A percentile compares a stretch with the other conserved stretches of the same genome.
Evolutionary conservation across 2,113 vertebrate species (phyloP).

Genomic region (Channa maculata): DNA sequence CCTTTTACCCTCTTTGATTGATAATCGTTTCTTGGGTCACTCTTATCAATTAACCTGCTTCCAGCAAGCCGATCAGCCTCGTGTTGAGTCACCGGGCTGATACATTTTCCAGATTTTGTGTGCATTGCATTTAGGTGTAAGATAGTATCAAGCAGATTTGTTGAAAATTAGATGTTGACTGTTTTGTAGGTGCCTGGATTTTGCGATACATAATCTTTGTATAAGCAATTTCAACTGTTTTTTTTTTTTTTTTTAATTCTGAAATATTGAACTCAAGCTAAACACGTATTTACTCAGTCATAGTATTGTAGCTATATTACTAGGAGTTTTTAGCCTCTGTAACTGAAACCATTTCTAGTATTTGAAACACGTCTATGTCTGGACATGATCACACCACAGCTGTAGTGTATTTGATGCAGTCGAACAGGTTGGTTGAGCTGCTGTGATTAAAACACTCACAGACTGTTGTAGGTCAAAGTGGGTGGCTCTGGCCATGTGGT

Average conservation of each 20-base stretch:
- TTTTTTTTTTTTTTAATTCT: too few species aligned
- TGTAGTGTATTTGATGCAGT: constrained; percentile 28
- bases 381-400: constrained; percentile 67
- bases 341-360: constrained; percentile 35
- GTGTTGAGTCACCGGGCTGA: constrained; percentile 35
- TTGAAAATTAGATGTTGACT: constrained; percentile 25
- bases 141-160: background rate
- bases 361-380: constrained; percentile 52
- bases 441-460: constrained; percentile 63
- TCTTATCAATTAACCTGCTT: constrained; percentile 78
- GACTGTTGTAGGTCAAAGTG: constrained; percentile 69
- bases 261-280: too few species aligned
- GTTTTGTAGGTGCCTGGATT: background rate
- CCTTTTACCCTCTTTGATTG: constrained; percentile 73
- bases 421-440: constrained; percentile 68
- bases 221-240: background rate
- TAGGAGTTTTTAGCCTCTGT: background rate
- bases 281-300: too few species aligned
- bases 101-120: constrained; percentile 42
- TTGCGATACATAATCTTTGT: background rate
- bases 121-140: constrained; percentile 33
- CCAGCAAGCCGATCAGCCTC: constrained; percentile 48
- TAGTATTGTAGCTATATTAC: too few species aligned
- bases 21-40: constrained; percentile 76
- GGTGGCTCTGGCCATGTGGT: constrained; percentile 66